Conservation (phyloP, 2,888 invertebrate genomes). For the Alcis repandata region DNA sequence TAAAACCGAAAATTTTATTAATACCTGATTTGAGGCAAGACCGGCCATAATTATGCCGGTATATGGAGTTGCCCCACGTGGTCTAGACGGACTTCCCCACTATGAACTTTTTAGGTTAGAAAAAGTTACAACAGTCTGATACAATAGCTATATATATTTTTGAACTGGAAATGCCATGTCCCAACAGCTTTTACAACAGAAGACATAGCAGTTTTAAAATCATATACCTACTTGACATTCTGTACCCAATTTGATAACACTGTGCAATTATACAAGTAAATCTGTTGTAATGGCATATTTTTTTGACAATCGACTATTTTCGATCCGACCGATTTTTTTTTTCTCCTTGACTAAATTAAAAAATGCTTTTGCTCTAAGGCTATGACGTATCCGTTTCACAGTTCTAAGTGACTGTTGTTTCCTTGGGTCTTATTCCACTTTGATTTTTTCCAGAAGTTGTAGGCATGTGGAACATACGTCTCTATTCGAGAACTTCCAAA, state of each 20-base stretch:
- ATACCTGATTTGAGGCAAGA: no score
- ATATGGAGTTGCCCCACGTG: no score
- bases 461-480: constrained; percentile 13
- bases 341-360: neutral
- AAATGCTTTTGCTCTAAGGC: no score
- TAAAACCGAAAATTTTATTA: no score
- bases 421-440: constrained; percentile 1
- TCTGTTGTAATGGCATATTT: constrained; percentile 4
- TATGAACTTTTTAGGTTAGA: no score
- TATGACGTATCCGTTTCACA: neutral
- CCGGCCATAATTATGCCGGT: no score
- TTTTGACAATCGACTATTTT: neutral
- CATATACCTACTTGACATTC: constrained; percentile 30
- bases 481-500: constrained; percentile 9
- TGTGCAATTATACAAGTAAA: neutral
- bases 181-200: constrained; percentile 21
- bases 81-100: no score
- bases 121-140: no score
- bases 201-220: constrained; percentile 27
- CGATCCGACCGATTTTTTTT: neutral
- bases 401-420: constrained; percentile 4
- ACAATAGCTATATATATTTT: no score
- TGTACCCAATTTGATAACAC: constrained; percentile 23
- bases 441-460: constrained; percentile 7
- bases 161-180: constrained; percentile 22